Evolutionary conservation across 2,888 invertebrate genomes (phyloP), one percentile per base, ranked within the genome.

Genomic region (Gastrophysa polygoni): DNA sequence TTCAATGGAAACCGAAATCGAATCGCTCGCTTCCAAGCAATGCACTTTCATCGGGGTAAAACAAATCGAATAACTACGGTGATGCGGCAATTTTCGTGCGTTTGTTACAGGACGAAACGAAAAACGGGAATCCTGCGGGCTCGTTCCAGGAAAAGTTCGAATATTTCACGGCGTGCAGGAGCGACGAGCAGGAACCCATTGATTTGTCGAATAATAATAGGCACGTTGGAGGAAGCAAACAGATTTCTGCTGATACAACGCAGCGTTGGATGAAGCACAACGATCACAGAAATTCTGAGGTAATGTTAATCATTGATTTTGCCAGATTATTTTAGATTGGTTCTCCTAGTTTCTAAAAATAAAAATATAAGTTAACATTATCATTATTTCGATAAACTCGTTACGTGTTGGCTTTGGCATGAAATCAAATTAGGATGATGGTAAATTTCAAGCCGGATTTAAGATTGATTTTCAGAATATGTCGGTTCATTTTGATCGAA

Each of bases 1-100:
- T 56, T 68, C 72, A 71, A 72, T 72, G 72, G 72, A 72, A 71
- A 70, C 72, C 66, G 61, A 32, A 48, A 65, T 68, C 62, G 66
- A 61, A 59, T 44, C 48, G 20, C 67, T 69, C 63, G 59, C 69
- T 66, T 34, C 57, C 46, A 71, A 71, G 69, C 71, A 65, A 72
- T 70, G 61, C 64, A 57, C 54, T 47, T 28, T 24, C 21, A 48
- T 43, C 48, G 44, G 57, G 61, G 61, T 55, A 59, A n/a, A n/a
- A 66, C 43, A 24, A 16, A 17, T 43, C 38, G n/a, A 2, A 43
- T 43, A 28, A 43, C 54, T 43, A 38, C 38, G 38, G 38, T 38
- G 14, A 38, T 38, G 14, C 7, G 14, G 14, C 6, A n/a, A 38
- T 14, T 14, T 11, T 2, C 3, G 4, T 14, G 3, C n/a, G n/a